phyloP scores from a whole-genome alignment of 1,140 invertebrate species.

The Lordiphosa stackelbergi region DNA sequence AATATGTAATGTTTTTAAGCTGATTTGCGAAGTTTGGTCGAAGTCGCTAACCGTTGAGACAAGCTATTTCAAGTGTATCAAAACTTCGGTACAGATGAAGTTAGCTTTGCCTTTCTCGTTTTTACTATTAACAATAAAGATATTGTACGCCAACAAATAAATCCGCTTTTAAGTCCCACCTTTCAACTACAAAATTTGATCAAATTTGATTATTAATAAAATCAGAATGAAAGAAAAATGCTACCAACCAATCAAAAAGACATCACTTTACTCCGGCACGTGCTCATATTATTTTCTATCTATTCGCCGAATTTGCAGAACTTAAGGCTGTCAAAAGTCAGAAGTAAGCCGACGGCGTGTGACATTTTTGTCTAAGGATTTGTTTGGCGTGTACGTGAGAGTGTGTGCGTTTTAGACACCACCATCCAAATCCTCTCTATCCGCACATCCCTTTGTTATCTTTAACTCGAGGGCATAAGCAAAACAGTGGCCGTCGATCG shows the following conservation, averaged over 20 bases:
- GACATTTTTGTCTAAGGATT: slow-evolving; percentile 32
- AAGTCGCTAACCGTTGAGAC: too few relatives aligned
- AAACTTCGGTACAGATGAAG: too few relatives aligned
- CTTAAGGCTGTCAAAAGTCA: slow-evolving; percentile 66
- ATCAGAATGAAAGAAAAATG: slow-evolving; percentile 1
- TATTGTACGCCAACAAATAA: too few relatives aligned
- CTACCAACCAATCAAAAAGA: slow-evolving; percentile 26
- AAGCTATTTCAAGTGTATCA: too few relatives aligned
- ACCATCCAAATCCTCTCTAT: neutral
- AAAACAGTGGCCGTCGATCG: slow-evolving; percentile 49
- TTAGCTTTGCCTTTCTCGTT: too few relatives aligned
- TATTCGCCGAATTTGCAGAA: slow-evolving; percentile 50
- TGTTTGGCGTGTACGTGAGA: slow-evolving; percentile 43
- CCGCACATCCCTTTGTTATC: slow-evolving; percentile 55
- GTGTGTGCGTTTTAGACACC: slow-evolving; percentile 18
- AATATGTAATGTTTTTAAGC: too few relatives aligned
- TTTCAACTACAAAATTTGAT: slow-evolving; percentile 7
- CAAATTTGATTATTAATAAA: slow-evolving; percentile 7
- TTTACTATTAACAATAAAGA: too few relatives aligned
- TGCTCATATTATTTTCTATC: slow-evolving; percentile 29
- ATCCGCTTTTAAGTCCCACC: too few relatives aligned
- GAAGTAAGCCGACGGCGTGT: slow-evolving; percentile 58
- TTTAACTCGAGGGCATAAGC: slow-evolving; percentile 50
- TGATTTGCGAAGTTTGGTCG: too few relatives aligned
- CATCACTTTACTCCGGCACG: slow-evolving; percentile 27